phyloP scores from a whole-genome alignment of 2,888 invertebrate species.

The Pomacea canaliculata region DNA sequence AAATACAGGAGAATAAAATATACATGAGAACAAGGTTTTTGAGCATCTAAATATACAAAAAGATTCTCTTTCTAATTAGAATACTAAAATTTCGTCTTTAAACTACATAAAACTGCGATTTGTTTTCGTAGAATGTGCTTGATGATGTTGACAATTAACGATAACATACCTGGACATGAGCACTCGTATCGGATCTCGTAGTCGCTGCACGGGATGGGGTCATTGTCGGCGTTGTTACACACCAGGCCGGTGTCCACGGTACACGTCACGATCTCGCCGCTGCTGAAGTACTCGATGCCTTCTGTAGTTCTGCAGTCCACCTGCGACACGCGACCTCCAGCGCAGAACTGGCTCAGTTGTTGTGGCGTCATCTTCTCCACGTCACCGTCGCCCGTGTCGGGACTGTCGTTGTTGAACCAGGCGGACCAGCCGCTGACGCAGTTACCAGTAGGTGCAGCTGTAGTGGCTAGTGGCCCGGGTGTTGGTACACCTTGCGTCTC shows the following conservation, averaged over 20 bases:
- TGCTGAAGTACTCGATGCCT: constrained; percentile 44
- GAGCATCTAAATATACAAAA: no score
- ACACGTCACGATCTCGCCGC: constrained; percentile 53
- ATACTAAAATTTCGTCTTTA: no score
- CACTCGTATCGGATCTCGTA: constrained; percentile 64
- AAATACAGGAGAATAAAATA: no score
- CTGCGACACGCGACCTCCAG: constrained; percentile 50
- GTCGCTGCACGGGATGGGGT: constrained; percentile 52
- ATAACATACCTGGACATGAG: constrained; percentile 71
- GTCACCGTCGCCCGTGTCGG: constrained; percentile 36
- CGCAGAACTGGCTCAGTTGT: constrained; percentile 43
- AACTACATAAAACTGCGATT: no score
- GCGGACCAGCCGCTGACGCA: constrained; percentile 43
- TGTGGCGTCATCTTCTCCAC: constrained; percentile 35
- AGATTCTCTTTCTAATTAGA: no score
- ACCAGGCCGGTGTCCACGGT: constrained; percentile 78
- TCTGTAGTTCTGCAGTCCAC: constrained; percentile 59
- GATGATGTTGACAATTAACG: no score
- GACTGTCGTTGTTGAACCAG: constrained; percentile 41
- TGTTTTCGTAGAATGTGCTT: no score
- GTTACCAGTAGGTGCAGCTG: not conserved
- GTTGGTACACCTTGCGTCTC: no score
- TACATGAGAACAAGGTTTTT: no score
- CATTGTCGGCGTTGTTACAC: constrained; percentile 72
- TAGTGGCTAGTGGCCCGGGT: not conserved